These are phyloP conservation scores for Diadegma fenestrale DNA, from an alignment of 2,888 invertebrate genomes.

Conservation along the genomic window DNA sequence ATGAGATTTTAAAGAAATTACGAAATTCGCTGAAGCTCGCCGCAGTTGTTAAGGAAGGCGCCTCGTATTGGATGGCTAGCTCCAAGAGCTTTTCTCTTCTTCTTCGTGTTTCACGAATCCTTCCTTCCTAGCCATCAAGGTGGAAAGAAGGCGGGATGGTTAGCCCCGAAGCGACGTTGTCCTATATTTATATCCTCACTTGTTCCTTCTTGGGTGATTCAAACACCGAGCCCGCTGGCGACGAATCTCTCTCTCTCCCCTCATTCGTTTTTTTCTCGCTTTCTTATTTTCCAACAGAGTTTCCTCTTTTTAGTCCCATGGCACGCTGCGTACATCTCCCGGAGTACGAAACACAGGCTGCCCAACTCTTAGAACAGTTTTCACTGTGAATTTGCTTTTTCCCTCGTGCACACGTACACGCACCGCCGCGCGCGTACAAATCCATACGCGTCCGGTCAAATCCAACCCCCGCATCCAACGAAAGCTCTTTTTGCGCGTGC, in stretches of 20 bases:
- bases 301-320: conserved; percentile 18
- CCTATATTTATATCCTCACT: conserved; percentile 19
- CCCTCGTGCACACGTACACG: not conserved
- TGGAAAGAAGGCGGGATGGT: not conserved
- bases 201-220: conserved; percentile 27
- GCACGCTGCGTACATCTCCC: conserved; percentile 30
- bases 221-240: conserved; percentile 28
- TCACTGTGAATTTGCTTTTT: conserved; percentile 24
- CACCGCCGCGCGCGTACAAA: not conserved
- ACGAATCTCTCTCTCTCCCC: conserved; percentile 16
- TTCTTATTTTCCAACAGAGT: not conserved
- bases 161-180: conserved; percentile 17
- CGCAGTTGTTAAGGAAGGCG: not conserved
- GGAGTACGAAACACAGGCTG: not conserved
- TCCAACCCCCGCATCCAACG: conserved; percentile 6
- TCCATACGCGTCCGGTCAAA: not conserved
- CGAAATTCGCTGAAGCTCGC: conserved; percentile 3
- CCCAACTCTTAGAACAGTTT: conserved; percentile 4
- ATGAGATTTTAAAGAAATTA: not conserved
- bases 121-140: conserved; percentile 28
- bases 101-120: conserved; percentile 11
- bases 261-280: not conserved
- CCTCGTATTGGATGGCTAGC: conserved; percentile 15
- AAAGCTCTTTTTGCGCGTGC: not conserved
- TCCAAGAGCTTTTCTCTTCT: conserved; percentile 23